Percentiles rank a stretch among this genome's conserved stretches.
Evolutionary conservation across 1,140 invertebrate species (phyloP).

Genomic region (Orchestia grillus): DNA sequence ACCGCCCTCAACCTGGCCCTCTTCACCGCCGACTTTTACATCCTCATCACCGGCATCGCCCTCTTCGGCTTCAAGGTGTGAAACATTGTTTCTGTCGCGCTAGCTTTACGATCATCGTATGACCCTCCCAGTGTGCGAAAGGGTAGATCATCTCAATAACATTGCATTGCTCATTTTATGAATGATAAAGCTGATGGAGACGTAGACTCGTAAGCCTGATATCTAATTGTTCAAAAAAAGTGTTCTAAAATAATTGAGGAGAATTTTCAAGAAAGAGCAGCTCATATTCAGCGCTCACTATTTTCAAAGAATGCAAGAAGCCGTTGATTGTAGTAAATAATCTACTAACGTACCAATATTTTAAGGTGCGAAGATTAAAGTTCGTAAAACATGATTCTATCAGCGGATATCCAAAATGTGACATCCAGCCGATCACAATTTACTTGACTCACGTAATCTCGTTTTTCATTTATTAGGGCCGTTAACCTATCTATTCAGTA

Average conservation of each 20-base stretch:
- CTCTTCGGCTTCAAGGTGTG: slow-evolving; percentile 86
- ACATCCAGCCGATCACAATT: neutral
- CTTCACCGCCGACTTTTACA: slow-evolving; percentile 88
- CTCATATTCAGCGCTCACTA: neutral
- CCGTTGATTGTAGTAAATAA: neutral
- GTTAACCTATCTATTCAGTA: neutral
- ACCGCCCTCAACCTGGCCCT: slow-evolving; percentile 86
- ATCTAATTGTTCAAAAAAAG: neutral
- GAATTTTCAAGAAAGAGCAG: neutral
- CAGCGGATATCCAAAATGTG: neutral
- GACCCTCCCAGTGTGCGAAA: neutral
- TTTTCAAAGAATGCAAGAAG: neutral
- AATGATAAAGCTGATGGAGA: neutral
- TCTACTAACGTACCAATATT: neutral
- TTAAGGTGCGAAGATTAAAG: neutral
- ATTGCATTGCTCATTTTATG: neutral
- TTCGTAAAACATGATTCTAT: neutral
- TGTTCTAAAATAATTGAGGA: neutral
- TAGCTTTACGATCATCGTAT: neutral
- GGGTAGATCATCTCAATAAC: neutral
- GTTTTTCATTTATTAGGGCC: neutral
- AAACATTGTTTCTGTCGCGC: slow-evolving; percentile 59
- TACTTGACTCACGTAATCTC: neutral
- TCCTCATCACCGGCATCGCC: slow-evolving; percentile 83
- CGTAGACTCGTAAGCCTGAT: neutral